phyloP scores from a whole-genome alignment of 2,113 vertebrate species.

The Myrmophylax atrothorax region DNA sequence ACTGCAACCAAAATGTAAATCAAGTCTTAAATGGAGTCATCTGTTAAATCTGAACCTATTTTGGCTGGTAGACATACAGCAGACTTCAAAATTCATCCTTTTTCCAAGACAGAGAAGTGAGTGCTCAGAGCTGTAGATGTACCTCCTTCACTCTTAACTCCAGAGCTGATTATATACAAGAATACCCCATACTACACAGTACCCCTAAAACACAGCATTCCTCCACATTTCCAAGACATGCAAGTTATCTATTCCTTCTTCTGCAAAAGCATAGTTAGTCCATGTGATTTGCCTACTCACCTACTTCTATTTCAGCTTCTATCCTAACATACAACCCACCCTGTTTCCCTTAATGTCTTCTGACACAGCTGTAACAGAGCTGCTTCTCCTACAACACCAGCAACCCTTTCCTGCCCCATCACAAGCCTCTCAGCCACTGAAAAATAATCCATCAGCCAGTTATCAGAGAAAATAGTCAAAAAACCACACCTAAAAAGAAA shows the following conservation, averaged over 20 bases:
- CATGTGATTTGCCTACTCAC: neutral
- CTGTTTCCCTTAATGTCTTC: neutral
- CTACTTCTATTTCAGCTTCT: neutral
- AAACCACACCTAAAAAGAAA: neutral
- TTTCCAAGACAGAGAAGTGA: neutral
- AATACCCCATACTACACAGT: neutral
- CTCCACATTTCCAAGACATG: neutral
- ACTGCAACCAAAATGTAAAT: neutral
- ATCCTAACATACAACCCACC: neutral
- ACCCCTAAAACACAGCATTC: neutral
- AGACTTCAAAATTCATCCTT: neutral
- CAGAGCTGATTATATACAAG: neutral
- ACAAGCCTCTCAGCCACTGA: neutral
- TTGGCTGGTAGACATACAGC: neutral
- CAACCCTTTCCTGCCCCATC: neutral
- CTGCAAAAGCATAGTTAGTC: neutral
- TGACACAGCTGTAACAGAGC: neutral
- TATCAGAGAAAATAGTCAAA: neutral
- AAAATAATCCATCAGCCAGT: neutral
- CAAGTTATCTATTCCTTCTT: neutral
- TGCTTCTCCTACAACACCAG: neutral
- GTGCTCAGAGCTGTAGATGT: neutral
- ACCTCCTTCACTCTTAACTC: neutral
- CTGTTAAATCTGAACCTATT: neutral
- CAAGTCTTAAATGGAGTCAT: neutral